phyloP scores from a whole-genome alignment of 2,888 invertebrate species.

The Eupeodes latifasciatus region DNA sequence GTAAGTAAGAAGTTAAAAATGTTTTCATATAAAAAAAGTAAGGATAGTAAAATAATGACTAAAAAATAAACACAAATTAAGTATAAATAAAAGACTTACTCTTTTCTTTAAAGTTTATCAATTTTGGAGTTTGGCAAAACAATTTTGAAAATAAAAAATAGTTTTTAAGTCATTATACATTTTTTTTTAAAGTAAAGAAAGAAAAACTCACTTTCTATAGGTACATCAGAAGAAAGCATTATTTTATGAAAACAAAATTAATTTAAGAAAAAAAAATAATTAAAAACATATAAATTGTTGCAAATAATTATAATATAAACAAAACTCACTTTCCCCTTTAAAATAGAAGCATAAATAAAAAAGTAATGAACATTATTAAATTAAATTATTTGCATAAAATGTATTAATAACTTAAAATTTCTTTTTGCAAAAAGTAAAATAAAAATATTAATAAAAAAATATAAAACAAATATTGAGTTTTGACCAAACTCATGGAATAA shows the following conservation, averaged over 20 bases:
- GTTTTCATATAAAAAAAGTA: background rate
- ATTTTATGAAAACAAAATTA: background rate
- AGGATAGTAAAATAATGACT: background rate
- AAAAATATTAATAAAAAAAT: too few species aligned
- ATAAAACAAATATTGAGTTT: too few species aligned
- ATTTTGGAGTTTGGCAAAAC: background rate
- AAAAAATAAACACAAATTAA: too few species aligned
- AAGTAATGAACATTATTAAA: background rate
- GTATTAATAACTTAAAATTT: too few species aligned
- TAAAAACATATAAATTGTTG: background rate
- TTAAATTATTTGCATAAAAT: background rate
- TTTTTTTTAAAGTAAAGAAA: background rate
- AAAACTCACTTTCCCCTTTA: constrained; percentile 36
- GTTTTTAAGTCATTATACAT: background rate
- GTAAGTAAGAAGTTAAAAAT: background rate
- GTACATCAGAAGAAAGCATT: too few species aligned
- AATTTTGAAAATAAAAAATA: background rate
- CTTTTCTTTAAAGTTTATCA: constrained; percentile 1
- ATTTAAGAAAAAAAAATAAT: background rate
- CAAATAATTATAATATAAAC: background rate
- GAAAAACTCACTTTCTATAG: constrained; percentile 7
- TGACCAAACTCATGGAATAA: too few species aligned
- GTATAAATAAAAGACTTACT: constrained; percentile 6
- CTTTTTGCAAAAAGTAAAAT: too few species aligned
- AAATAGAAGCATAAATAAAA: constrained; percentile 21